Conservation (phyloP, 1,140 invertebrate genomes). For the Hyphantria cunea region DNA sequence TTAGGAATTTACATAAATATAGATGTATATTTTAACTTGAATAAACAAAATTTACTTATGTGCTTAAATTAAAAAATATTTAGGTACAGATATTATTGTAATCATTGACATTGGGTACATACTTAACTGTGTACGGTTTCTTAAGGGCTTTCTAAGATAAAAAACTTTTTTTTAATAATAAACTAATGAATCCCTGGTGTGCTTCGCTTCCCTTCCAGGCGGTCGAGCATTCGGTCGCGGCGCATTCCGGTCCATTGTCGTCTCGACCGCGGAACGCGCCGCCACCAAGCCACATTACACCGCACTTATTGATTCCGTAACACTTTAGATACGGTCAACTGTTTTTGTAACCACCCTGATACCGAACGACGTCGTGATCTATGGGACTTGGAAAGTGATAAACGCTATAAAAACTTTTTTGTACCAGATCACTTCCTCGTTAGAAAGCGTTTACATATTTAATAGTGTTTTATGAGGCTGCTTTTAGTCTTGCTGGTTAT, state of each 20-base stretch:
- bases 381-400: constrained; percentile 20
- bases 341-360: constrained; percentile 34
- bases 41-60: too few relatives aligned
- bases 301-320: constrained; percentile 54
- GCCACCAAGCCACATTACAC: constrained; percentile 53
- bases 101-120: too few relatives aligned
- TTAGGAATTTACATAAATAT: too few relatives aligned
- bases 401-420: neutral
- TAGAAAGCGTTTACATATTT: neutral
- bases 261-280: constrained; percentile 37
- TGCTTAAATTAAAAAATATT: too few relatives aligned
- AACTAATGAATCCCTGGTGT: constrained; percentile 18
- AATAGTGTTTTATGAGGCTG: neutral
- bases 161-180: neutral
- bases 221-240: constrained; percentile 37
- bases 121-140: too few relatives aligned
- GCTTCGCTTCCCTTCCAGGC: constrained; percentile 37
- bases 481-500: too few relatives aligned
- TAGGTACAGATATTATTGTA: too few relatives aligned
- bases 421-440: neutral
- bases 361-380: constrained; percentile 31
- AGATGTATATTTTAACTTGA: too few relatives aligned
- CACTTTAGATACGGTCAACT: constrained; percentile 40
- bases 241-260: constrained; percentile 53
- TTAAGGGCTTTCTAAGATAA: neutral